These are phyloP conservation scores for Adelognathus sp. DNA, from an alignment of 2,888 invertebrate genomes.

Conservation along the genomic window DNA sequence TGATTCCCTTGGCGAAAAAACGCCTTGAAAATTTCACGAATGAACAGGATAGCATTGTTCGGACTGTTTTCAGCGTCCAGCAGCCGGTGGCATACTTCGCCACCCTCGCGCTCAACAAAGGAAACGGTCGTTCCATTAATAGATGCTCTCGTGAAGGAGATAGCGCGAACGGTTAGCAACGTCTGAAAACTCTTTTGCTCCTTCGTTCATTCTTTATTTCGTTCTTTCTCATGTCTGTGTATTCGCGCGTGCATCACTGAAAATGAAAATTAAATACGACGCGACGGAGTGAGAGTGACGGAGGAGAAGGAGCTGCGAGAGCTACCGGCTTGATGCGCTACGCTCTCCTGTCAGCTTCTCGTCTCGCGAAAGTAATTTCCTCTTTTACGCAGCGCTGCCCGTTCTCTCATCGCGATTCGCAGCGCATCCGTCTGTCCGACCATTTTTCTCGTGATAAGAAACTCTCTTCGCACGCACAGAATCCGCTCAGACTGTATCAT, in stretches of 20 bases:
- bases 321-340: conserved; percentile 34
- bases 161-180: conserved; percentile 25
- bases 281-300: conserved; percentile 34
- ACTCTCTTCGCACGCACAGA: conserved; percentile 37
- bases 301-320: conserved; percentile 10
- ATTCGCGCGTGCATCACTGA: neutral
- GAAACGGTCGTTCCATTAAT: conserved; percentile 59
- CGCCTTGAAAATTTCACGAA: conserved; percentile 38
- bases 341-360: conserved; percentile 57
- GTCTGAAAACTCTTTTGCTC: conserved; percentile 21
- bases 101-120: conserved; percentile 44
- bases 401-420: conserved; percentile 33
- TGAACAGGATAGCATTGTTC: conserved; percentile 50
- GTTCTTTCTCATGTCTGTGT: neutral
- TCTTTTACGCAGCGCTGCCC: conserved; percentile 28
- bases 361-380: conserved; percentile 59
- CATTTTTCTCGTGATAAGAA: conserved; percentile 53
- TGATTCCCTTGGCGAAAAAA: conserved; percentile 33
- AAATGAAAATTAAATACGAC: conserved; percentile 55
- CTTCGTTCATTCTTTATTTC: neutral
- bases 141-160: conserved; percentile 47
- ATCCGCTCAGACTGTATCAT: too few relatives aligned
- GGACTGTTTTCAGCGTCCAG: neutral
- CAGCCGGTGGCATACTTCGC: conserved; percentile 39
- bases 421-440: conserved; percentile 29